Evolutionary conservation across 2,888 invertebrate species (phyloP), one percentile per base, ranked within the genome.

Genomic region (Aspidapion aeneum): DNA sequence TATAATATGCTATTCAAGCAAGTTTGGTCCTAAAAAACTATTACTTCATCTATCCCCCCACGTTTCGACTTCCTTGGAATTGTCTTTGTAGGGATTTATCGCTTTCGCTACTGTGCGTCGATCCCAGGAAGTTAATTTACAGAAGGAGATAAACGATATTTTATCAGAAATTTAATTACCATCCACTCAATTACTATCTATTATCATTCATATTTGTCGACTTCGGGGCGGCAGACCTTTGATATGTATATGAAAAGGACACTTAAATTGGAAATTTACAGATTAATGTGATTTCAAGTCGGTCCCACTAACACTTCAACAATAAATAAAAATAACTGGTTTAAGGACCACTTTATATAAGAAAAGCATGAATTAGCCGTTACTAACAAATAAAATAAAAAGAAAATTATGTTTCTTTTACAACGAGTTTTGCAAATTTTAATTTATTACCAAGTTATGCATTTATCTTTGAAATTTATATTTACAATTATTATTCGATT

Each of bases 51-150:
- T n/a, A n/a, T n/a, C n/a, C n/a, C n/a, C n/a, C n/a, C n/a, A n/a
- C n/a, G n/a, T n/a, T n/a, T n/a, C n/a, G n/a, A n/a, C n/a, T n/a
- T n/a, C n/a, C n/a, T n/a, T n/a, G n/a, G n/a, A n/a, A n/a, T n/a
- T n/a, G n/a, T 35, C 71, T 70, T 66, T 66, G 50, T 48, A 57
- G 64, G 63, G 65, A 73, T 73, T 73, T 73, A 73, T 72, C 64
- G 63, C 65, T 60, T 35, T 61, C 60, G 72, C 73, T 73, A 73
- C 73, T 69, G 73, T 73, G 65, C 62, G 54, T 58, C 20, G n/a
- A 60, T 60, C 59, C 58, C 49, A 57, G 64, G 64, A 64, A 66
- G 64, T 64, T 64, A 64, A 64, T 64, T 66, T 64, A 66, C 62
- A 63, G 61, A 61, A 66, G 55, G 63, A 54, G 64, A 61, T 58